Conservation (phyloP, 1,140 invertebrate genomes). For the Bombus haemorrhoidalis region DNA sequence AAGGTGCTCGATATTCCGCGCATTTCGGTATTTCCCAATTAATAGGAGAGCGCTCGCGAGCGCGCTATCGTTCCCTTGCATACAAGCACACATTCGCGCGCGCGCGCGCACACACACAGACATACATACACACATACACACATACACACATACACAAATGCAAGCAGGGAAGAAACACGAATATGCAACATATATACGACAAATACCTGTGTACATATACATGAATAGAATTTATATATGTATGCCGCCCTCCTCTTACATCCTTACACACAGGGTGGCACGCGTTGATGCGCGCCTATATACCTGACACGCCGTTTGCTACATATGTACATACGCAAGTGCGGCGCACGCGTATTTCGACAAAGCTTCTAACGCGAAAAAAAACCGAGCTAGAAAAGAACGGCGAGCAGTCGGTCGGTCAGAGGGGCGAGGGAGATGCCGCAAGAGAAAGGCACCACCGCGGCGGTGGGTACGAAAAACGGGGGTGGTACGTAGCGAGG, state of each 20-base stretch:
- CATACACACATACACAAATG: too few species aligned
- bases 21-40: conserved; percentile 71
- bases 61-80: background rate
- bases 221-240: background rate
- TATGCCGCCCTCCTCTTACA: background rate
- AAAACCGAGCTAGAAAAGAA: conserved; percentile 47
- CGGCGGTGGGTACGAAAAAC: background rate
- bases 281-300: conserved; percentile 8
- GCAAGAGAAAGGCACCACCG: conserved; percentile 4
- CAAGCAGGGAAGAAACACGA: background rate
- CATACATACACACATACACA: too few species aligned
- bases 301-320: conserved; percentile 31
- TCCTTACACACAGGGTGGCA: background rate
- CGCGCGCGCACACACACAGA: accelerated
- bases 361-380: conserved; percentile 69
- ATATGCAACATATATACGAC: background rate
- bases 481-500: background rate
- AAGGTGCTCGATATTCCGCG: conserved; percentile 70
- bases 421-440: conserved; percentile 25
- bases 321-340: conserved; percentile 58
- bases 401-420: conserved; percentile 6
- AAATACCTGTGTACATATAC: background rate
- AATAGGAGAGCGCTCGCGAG: conserved; percentile 61
- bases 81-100: too few species aligned
- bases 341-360: conserved; percentile 62